Percentiles rank a stretch among this genome's conserved stretches.
These are phyloP conservation scores for Argynnis bischoffii DNA, from an alignment of 2,888 invertebrate species.

Conservation along the genomic window DNA sequence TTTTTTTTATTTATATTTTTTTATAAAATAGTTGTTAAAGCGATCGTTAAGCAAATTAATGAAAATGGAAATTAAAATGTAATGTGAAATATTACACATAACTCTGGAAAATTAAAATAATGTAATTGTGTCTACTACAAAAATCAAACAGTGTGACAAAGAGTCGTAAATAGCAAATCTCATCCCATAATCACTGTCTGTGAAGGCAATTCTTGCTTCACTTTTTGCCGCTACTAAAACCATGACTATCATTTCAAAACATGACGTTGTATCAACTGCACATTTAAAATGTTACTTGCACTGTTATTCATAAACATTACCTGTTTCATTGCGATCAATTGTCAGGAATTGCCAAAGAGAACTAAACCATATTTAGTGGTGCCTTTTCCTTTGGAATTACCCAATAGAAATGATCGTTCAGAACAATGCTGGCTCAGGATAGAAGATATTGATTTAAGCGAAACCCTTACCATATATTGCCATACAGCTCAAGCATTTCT, in stretches of 20 bases:
- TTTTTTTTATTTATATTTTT: too few relatives aligned
- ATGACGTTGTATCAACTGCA: slow-evolving; percentile 65
- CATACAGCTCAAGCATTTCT: slow-evolving; percentile 63
- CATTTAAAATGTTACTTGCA: slow-evolving; percentile 74
- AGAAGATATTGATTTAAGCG: slow-evolving; percentile 68
- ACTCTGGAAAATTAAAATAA: too few relatives aligned
- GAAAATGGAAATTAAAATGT: neutral
- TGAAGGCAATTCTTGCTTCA: slow-evolving; percentile 63
- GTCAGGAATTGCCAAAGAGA: slow-evolving; percentile 45
- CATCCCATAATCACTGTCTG: slow-evolving; percentile 65
- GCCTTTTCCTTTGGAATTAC: slow-evolving; percentile 68
- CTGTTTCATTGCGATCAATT: slow-evolving; percentile 46
- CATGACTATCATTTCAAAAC: slow-evolving; percentile 68
- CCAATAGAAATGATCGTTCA: slow-evolving; percentile 69
- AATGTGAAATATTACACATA: neutral
- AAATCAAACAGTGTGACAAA: slow-evolving; percentile 28
- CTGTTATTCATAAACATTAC: slow-evolving; percentile 47
- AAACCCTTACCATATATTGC: slow-evolving; percentile 65
- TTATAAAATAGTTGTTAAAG: too few relatives aligned
- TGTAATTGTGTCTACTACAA: too few relatives aligned
- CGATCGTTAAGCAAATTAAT: too few relatives aligned
- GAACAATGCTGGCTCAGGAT: slow-evolving; percentile 74
- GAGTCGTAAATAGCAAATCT: slow-evolving; percentile 58
- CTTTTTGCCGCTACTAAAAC: slow-evolving; percentile 54
- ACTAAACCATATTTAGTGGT: slow-evolving; percentile 52